Percentiles rank a stretch among this genome's conserved stretches.
Evolutionary conservation across 2,797 vertebrate species (phyloP).

Genomic region (Kryptopterus vitreolus): DNA sequence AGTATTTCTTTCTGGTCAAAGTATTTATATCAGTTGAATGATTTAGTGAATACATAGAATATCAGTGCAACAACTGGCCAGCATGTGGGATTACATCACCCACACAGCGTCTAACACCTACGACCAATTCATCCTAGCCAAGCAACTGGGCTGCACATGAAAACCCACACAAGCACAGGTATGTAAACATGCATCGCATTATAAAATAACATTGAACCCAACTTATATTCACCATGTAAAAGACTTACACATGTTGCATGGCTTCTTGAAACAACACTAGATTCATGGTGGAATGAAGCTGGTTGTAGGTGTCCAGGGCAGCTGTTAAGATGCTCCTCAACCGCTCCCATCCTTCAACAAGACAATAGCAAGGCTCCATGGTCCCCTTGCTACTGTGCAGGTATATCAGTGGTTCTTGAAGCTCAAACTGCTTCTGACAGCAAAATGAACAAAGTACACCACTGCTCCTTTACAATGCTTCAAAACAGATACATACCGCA

Average conservation of each 20-base stretch:
- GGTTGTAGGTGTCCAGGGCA: slow-evolving; percentile 76
- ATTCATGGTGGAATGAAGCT: slow-evolving; percentile 77
- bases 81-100: background rate
- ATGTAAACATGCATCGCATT: background rate
- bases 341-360: slow-evolving; percentile 73
- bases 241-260: slow-evolving; percentile 78
- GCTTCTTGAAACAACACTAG: slow-evolving; percentile 81
- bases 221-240: background rate
- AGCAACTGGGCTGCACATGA: background rate
- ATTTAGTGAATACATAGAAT: too few relatives aligned
- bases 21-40: too few relatives aligned
- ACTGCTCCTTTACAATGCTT: background rate
- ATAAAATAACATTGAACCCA: background rate
- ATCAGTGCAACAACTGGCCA: background rate
- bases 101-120: background rate
- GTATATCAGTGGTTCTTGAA: slow-evolving; percentile 75
- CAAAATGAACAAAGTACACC: slow-evolving; percentile 43
- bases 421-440: slow-evolving; percentile 65
- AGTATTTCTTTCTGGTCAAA: background rate
- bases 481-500: background rate
- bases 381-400: slow-evolving; percentile 72
- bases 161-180: background rate
- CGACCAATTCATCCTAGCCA: background rate
- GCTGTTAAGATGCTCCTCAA: slow-evolving; percentile 72
- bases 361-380: slow-evolving; percentile 67